Percentiles rank a stretch among this genome's conserved stretches.
Conservation (phyloP, 2,797 vertebrate species). For the Aselliscus stoliczkanus region DNA sequence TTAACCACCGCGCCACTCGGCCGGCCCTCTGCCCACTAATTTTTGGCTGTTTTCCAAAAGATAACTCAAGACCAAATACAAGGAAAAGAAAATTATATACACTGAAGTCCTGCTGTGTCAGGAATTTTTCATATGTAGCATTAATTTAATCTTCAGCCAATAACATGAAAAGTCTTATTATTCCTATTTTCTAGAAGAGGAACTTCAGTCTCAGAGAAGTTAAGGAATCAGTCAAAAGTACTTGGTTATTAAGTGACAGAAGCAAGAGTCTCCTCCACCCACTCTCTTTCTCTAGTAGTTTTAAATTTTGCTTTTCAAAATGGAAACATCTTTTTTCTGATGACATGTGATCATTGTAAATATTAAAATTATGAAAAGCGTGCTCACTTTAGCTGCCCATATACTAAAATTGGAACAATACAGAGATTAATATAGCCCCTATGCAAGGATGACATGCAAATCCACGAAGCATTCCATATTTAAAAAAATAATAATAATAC, state of each 20-base stretch:
- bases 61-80: background rate
- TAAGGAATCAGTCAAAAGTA: background rate
- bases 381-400: too few species aligned
- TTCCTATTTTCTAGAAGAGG: background rate
- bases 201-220: background rate
- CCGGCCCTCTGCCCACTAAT: too few species aligned
- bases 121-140: background rate
- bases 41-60: background rate
- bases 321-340: background rate
- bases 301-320: constrained; percentile 27
- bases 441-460: too few species aligned
- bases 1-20: too few species aligned
- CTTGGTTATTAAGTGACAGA: background rate
- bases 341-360: background rate
- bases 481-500: background rate
- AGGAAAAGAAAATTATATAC: background rate
- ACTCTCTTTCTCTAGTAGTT: background rate
- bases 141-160: background rate
- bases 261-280: background rate
- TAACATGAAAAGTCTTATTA: background rate
- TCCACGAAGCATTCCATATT: too few species aligned
- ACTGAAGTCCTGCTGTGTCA: background rate
- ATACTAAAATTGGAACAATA: too few species aligned
- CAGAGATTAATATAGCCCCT: too few species aligned
- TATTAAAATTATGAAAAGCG: background rate